Percentiles rank a stretch among this genome's conserved stretches.
These are phyloP conservation scores for Pocillopora damicornis DNA, from an alignment of 64 coral and sea anemone genomes.

Conservation along the genomic window DNA sequence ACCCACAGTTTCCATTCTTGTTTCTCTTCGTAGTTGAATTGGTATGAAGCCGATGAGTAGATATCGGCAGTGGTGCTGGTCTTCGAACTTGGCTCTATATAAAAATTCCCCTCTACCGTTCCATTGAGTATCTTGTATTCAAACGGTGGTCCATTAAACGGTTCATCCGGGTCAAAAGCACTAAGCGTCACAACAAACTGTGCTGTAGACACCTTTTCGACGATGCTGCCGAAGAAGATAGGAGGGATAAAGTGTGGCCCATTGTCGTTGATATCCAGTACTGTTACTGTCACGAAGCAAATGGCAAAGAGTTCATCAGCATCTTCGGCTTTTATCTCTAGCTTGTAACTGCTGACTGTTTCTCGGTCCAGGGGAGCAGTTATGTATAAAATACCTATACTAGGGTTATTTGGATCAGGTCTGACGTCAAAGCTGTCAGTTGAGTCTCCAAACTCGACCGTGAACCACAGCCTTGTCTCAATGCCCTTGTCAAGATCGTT, in stretches of 20 bases:
- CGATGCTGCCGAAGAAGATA: constrained; percentile 46
- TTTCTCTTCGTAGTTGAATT: constrained; percentile 56
- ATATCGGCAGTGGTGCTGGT: constrained; percentile 45
- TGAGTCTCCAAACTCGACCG: constrained; percentile 47
- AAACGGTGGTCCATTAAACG: constrained; percentile 55
- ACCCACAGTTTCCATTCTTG: constrained; percentile 62
- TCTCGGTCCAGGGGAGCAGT: constrained; percentile 56
- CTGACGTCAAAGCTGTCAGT: constrained; percentile 52
- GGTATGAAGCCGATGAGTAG: constrained; percentile 39
- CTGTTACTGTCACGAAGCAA: constrained; percentile 54
- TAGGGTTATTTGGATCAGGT: constrained; percentile 18
- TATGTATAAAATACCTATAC: constrained; percentile 38
- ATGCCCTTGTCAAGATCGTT: constrained; percentile 54
- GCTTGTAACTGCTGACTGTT: constrained; percentile 1
- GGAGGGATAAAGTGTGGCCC: constrained; percentile 63
- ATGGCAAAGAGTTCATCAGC: constrained; percentile 37
- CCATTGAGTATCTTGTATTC: constrained; percentile 66
- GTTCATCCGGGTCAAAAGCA: constrained; percentile 54
- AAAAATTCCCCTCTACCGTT: constrained; percentile 51
- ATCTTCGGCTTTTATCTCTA: constrained; percentile 55
- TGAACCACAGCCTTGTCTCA: constrained; percentile 34
- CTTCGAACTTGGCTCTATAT: constrained; percentile 31
- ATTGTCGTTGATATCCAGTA: constrained; percentile 81
- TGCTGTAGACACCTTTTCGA: constrained; percentile 60
- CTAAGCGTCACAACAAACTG: constrained; percentile 66